Base-by-base conservation (phyloP, 2,888 invertebrate genomes). In the Drosophila colorata region DNA sequence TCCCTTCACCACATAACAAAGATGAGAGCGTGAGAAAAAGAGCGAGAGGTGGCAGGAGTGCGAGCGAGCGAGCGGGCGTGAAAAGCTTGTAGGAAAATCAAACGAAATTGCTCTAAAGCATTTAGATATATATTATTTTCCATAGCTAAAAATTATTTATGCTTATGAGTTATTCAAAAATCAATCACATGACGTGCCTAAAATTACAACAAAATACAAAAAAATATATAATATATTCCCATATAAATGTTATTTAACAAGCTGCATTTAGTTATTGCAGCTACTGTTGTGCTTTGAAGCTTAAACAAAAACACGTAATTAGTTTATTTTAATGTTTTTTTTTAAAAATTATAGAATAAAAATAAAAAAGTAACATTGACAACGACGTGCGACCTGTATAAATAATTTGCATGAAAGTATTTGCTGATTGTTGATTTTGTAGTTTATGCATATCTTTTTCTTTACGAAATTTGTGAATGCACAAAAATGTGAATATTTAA, bases 401-500 rank as follows among this genome's bases (percentile, higher is more conserved):
- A 75, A 68, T 65, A 68, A 61, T 61, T 70, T 35, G 31, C 60
- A 72, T 67, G 44, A 31, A 47, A 68, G 68, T 65, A 63, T 60
- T 65, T 31, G 59, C 61, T 65, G 69, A 73, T 70, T 68, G 46
- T 23, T 41, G 37, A 49, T 57, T 52, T n/a, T 8, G 23, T 61
- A 43, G 33, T 69, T 53, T 65, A 37, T 8, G 56, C 59, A 53
- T 58, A 67, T 48, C 14, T 28, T 49, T 49, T 53, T 23, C 46
- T 67, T 69, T 11, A 43, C 20, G n/a, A 57, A 18, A 41, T 49
- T 47, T 47, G 35, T 23, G 41, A 60, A 64, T 79, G 82, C 76
- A 58, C 60, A 64, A 66, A 82, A 64, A 82, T 80, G 80, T 57
- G 51, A 49, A 55, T 63, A 69, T 53, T n/a, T 43, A 25, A 37